Percentiles rank a stretch among this genome's conserved stretches.
phyloP scores from a whole-genome alignment of 2,888 invertebrate genomes.

The Drosophila borealis region DNA sequence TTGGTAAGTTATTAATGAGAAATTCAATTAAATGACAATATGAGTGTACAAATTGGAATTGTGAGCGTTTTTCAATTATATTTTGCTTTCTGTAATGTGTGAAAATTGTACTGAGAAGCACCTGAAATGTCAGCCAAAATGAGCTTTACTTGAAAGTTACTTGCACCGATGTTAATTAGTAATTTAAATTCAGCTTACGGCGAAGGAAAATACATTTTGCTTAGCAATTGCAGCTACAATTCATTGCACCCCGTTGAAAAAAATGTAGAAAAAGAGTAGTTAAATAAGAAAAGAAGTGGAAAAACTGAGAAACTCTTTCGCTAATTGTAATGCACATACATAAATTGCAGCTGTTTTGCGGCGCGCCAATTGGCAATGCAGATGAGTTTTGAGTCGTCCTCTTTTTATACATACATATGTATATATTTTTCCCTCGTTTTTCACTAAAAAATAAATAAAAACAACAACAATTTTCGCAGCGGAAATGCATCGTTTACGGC shows the following conservation, averaged over 20 bases:
- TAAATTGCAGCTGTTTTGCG: slow-evolving; percentile 71
- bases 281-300: slow-evolving; percentile 12
- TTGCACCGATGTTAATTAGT: slow-evolving; percentile 8
- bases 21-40: slow-evolving; percentile 2
- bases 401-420: slow-evolving; percentile 1
- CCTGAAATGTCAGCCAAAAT: neutral
- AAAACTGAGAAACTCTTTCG: slow-evolving; percentile 54
- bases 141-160: too few relatives aligned
- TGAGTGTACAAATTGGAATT: neutral
- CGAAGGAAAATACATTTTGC: slow-evolving; percentile 4
- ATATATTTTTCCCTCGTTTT: slow-evolving; percentile 34
- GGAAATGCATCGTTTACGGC: slow-evolving; percentile 73
- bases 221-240: slow-evolving; percentile 6
- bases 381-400: slow-evolving; percentile 57
- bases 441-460: slow-evolving; percentile 32
- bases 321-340: slow-evolving; percentile 75
- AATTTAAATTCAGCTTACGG: slow-evolving; percentile 14
- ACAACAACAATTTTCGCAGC: slow-evolving; percentile 49
- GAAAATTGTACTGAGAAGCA: neutral
- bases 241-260: slow-evolving; percentile 11
- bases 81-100: neutral
- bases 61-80: neutral
- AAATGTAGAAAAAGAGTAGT: slow-evolving; percentile 2
- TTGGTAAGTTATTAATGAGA: slow-evolving; percentile 41
- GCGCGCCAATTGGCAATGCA: slow-evolving; percentile 74